phyloP scores from a whole-genome alignment of 2,797 vertebrate genomes.

The Galago senegalensis region DNA sequence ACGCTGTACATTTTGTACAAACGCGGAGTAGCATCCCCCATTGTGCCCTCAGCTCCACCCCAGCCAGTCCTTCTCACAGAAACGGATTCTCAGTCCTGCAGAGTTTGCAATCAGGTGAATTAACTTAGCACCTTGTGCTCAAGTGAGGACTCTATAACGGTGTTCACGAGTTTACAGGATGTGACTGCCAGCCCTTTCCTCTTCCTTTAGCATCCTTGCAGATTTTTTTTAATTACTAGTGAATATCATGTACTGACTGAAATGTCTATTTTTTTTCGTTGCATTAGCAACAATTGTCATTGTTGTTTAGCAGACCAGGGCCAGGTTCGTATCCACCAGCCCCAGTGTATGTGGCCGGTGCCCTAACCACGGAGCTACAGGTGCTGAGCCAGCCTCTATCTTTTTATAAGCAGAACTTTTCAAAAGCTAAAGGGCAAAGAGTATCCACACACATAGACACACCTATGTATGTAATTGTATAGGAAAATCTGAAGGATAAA shows the following conservation, averaged over 20 bases:
- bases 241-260: conserved; percentile 47
- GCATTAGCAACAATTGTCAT: too few relatives aligned
- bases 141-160: conserved; percentile 18
- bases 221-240: conserved; percentile 57
- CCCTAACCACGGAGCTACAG: too few relatives aligned
- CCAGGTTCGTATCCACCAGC: too few relatives aligned
- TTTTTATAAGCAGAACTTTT: neutral
- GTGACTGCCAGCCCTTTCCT: conserved; percentile 46
- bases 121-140: conserved; percentile 70
- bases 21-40: neutral
- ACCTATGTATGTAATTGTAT: neutral
- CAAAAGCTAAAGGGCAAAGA: conserved; percentile 13
- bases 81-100: conserved; percentile 42
- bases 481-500: neutral
- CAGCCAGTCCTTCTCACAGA: neutral
- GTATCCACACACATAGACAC: neutral
- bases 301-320: too few relatives aligned
- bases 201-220: conserved; percentile 65
- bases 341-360: too few relatives aligned
- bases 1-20: neutral
- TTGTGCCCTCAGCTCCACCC: neutral
- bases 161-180: conserved; percentile 2
- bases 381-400: neutral
- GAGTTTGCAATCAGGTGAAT: conserved; percentile 33
- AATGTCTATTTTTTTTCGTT: neutral